These are phyloP conservation scores for Danaus plexippus DNA, from an alignment of 1,140 invertebrate genomes.

Conservation along the genomic window DNA sequence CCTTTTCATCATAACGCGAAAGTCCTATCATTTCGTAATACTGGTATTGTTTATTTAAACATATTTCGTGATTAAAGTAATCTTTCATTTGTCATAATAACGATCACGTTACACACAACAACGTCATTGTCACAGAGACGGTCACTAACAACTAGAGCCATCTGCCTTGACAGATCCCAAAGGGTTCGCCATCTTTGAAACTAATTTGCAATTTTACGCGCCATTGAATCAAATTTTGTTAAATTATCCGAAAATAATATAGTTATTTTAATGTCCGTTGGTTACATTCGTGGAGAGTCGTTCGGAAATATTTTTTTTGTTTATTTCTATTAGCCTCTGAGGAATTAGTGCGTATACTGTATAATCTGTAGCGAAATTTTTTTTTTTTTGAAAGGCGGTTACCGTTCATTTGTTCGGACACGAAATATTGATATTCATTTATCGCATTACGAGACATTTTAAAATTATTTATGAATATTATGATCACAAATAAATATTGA, in stretches of 20 bases:
- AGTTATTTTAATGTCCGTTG: constrained; percentile 33
- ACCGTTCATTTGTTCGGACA: no score
- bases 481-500: no score
- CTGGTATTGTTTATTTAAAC: no score
- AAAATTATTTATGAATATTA: no score
- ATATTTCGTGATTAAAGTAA: background rate
- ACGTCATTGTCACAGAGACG: constrained; percentile 40
- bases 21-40: no score
- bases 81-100: constrained; percentile 39
- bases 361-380: no score
- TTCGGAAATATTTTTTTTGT: constrained; percentile 10
- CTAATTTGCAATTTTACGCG: constrained; percentile 62
- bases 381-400: no score
- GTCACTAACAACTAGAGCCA: constrained; percentile 32
- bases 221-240: constrained; percentile 53
- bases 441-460: no score
- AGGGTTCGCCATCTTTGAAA: constrained; percentile 59
- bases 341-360: background rate
- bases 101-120: constrained; percentile 52
- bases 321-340: background rate
- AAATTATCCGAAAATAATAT: constrained; percentile 52
- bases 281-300: constrained; percentile 1
- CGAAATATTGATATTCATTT: no score
- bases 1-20: no score
- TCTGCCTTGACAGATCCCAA: constrained; percentile 59